Evolutionary conservation across 2,113 vertebrate genomes (phyloP), one percentile per base, ranked within the genome.

Genomic region (Nothocercus julius): DNA sequence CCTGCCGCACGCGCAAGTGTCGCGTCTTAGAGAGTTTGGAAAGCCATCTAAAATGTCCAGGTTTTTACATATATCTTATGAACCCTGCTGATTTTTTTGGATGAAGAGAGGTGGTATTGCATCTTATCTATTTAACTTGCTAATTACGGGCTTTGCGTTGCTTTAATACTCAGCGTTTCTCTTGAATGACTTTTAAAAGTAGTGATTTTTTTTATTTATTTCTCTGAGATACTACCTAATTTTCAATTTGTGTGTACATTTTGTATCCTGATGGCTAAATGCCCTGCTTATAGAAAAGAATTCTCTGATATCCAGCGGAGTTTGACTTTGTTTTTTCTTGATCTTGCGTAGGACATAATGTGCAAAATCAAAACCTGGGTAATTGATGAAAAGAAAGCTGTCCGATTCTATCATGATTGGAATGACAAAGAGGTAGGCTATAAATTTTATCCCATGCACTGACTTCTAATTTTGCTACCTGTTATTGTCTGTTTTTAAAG

Each of bases 331-430:
- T 98, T 98, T 98, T 98, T 97, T 98, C 98, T 98, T 98, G 97
- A 98, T 98, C 96, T 97, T 97, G 95, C 93, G 45, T 98, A 99
- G 99, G 99, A 99, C 45, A 98, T 99, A 98, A 99, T 99, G 98
- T 99, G 98, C 98, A 99, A 99, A 99, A 99, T 99, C 98, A 99
- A 99, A 98, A 98, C 98, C 97, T 98, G 98, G 99, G 98, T 99
- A 97, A 97, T 98, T 97, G 98, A 99, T 98, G 98, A 99, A 98
- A 99, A 99, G 98, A 99, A 99, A 98, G 98, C 98, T 96, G 98
- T 99, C 91, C 98, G 98, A 84, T 98, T 98, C 98, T 98, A 98
- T 98, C 98, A 97, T 69, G 98, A 99, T 78, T 98, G 98, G 99
- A 99, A 99, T 97, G 99, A 99, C 97, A 99, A 99, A 98, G 99